These are phyloP conservation scores for Miniopterus natalensis DNA, from an alignment of 2,113 vertebrate species.

Conservation along the genomic window DNA sequence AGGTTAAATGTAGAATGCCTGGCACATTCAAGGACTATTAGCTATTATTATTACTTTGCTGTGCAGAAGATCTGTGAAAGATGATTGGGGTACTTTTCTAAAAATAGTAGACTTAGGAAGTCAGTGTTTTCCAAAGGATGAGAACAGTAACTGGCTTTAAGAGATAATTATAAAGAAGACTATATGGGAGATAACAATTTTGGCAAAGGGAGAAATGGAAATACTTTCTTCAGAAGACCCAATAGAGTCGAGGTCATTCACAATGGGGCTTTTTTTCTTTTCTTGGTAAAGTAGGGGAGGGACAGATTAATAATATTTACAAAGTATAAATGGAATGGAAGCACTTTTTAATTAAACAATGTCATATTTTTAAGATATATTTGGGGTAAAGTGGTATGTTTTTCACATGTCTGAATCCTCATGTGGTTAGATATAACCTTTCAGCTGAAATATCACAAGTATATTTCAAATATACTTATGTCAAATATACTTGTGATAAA, in stretches of 20 bases:
- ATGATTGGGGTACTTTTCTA: constrained; percentile 28
- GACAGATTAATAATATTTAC: constrained; percentile 2
- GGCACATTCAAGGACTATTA: not conserved
- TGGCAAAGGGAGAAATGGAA: constrained; percentile 51
- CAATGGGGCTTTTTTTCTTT: not conserved
- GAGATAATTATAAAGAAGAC: not conserved
- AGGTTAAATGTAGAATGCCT: not conserved
- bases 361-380: constrained; percentile 46
- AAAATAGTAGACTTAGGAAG: constrained; percentile 57
- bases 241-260: constrained; percentile 29
- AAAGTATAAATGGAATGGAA: constrained; percentile 57
- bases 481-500: constrained; percentile 1
- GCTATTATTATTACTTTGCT: not conserved
- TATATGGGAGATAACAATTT: not conserved
- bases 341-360: constrained; percentile 10
- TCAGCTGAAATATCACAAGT: not conserved
- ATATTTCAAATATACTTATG: not conserved
- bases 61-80: constrained; percentile 16
- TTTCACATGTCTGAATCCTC: constrained; percentile 26
- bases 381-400: not conserved
- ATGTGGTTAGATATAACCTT: not conserved
- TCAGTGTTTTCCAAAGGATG: constrained; percentile 37
- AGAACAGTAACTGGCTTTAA: constrained; percentile 45
- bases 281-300: constrained; percentile 5
- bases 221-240: constrained; percentile 64